phyloP scores from a whole-genome alignment of 2,113 vertebrate species.

The Centropus bengalensis region DNA sequence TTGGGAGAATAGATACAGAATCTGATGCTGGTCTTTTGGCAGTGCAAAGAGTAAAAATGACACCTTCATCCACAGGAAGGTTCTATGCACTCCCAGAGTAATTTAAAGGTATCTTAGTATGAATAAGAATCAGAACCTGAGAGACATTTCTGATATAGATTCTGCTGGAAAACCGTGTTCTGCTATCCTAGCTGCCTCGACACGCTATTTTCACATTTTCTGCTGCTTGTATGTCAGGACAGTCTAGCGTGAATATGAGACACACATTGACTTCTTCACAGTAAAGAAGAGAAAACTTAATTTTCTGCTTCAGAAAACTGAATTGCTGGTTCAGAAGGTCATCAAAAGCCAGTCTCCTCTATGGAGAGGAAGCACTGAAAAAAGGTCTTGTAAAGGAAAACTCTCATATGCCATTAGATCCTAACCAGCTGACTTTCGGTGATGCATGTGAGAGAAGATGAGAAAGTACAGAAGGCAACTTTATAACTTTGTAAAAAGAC shows the following conservation, averaged over 20 bases:
- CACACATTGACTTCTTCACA: background rate
- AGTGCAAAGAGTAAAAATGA: background rate
- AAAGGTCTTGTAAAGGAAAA: background rate
- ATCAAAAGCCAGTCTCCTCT: slow-evolving; percentile 13
- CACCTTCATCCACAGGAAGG: background rate
- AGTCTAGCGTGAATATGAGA: background rate
- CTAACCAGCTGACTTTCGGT: background rate
- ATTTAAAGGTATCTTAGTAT: background rate
- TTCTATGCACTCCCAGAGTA: background rate
- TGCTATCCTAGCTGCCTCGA: background rate
- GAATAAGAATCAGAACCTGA: background rate
- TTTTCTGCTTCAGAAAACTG: slow-evolving; percentile 66
- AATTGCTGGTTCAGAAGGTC: slow-evolving; percentile 30
- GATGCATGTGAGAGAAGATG: background rate
- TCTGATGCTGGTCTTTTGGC: background rate
- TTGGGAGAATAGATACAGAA: background rate
- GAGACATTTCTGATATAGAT: background rate
- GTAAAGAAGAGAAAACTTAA: slow-evolving; percentile 30
- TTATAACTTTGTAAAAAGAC: background rate
- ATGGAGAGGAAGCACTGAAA: background rate
- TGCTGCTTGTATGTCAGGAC: background rate
- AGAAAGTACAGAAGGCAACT: background rate
- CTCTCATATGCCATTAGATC: background rate
- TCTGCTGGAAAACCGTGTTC: background rate
- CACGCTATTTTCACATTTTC: background rate